Conservation (phyloP, 1,140 invertebrate species). For the Zophobas morio region DNA sequence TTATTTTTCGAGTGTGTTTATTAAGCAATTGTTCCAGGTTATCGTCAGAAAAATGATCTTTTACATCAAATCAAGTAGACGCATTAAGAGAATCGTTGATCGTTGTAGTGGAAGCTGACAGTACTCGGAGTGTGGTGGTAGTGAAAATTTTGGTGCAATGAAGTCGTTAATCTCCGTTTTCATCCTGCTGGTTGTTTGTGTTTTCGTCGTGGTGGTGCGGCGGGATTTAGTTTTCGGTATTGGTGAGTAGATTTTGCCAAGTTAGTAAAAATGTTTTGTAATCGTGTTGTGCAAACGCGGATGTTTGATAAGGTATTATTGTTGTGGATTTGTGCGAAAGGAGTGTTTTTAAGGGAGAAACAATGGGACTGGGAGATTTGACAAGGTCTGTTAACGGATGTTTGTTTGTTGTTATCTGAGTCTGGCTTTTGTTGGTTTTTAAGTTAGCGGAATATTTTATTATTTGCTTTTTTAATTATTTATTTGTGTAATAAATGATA, state of each 20-base stretch:
- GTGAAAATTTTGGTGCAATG: constrained; percentile 9
- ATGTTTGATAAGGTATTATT: constrained; percentile 14
- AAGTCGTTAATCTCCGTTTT: constrained; percentile 3
- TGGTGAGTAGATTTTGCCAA: constrained; percentile 2
- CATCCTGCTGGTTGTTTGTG: neutral
- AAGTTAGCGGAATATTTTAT: neutral
- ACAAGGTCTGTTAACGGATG: neutral
- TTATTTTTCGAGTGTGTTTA: too few species aligned
- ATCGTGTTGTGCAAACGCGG: neutral
- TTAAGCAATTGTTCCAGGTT: neutral
- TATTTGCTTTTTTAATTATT: too few species aligned
- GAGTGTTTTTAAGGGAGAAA: neutral
- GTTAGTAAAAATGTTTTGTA: neutral
- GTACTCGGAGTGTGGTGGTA: neutral
- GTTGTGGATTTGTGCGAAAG: neutral
- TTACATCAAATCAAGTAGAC: neutral
- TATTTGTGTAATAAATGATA: too few species aligned
- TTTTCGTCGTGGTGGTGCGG: neutral
- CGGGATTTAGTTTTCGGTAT: neutral
- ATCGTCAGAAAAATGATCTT: neutral
- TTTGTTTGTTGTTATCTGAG: constrained; percentile 2
- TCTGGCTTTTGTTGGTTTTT: neutral
- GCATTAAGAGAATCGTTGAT: neutral
- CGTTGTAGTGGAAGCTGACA: constrained; percentile 21
- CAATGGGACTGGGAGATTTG: neutral